Conservation (phyloP, 2,888 invertebrate genomes). For the Pegoplata infirma region DNA sequence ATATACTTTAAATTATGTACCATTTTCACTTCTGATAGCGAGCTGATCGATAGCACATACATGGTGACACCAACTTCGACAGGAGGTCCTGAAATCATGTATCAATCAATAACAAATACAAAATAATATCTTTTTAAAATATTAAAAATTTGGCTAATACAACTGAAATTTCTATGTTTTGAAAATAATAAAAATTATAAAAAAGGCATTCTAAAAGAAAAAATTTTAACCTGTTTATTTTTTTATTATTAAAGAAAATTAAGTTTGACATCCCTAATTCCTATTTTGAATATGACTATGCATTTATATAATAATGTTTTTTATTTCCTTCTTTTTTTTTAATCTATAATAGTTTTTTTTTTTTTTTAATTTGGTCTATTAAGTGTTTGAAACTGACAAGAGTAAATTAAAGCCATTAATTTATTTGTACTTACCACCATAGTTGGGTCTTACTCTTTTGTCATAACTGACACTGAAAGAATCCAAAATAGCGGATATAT, state of each 20-base stretch:
- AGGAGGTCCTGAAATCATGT: slow-evolving; percentile 90
- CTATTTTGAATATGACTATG: neutral
- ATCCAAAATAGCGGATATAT: slow-evolving; percentile 96
- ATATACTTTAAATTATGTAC: slow-evolving; percentile 81
- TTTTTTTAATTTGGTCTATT: neutral
- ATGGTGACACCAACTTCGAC: slow-evolving; percentile 99
- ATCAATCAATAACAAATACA: slow-evolving; percentile 68
- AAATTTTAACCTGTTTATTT: neutral
- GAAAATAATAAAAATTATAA: neutral
- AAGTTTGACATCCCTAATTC: neutral
- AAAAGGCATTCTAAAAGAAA: neutral
- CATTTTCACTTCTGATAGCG: slow-evolving; percentile 99
- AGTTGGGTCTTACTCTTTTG: slow-evolving; percentile 99
- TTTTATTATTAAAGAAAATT: neutral
- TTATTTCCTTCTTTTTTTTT: neutral
- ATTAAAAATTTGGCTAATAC: too few species aligned
- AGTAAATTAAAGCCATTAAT: neutral
- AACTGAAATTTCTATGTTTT: too few species aligned
- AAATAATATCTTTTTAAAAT: slow-evolving; percentile 27
- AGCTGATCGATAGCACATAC: slow-evolving; percentile 98
- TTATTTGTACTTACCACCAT: slow-evolving; percentile 90
- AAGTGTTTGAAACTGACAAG: neutral
- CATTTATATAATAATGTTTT: neutral
- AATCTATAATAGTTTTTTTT: slow-evolving; percentile 8
- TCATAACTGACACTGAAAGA: slow-evolving; percentile 98